Evolutionary conservation across 2,888 invertebrate genomes (phyloP), one percentile per base, ranked within the genome.

Genomic region (Drosophila eohydei): DNA sequence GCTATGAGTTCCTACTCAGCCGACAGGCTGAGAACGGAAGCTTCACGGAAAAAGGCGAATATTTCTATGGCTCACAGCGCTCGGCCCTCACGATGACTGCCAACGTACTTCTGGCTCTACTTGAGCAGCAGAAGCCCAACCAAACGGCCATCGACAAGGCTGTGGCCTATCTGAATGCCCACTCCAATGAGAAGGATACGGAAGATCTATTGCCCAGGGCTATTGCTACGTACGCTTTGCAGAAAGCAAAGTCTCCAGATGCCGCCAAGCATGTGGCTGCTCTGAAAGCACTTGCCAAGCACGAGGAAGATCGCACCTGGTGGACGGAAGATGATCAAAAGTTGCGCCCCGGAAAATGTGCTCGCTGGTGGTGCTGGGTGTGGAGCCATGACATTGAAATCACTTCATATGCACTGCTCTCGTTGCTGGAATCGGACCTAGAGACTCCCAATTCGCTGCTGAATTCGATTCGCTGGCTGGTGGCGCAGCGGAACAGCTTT

Each of bases 11-110:
- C 95, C 93, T 98, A 32, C 93, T 95, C 0, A 93, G 93, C 9
- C 94, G 94, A 71, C 97, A 97, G 93, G 94, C 94, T 4, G 89
- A 94, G 3, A 96, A 96, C 83, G 97, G 97, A 52, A 95, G 95
- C 81, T 97, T 97, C 91, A 94, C 94, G 0, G 97, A 98, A 93
- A 94, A 94, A 30, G 97, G 97, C 36, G 94, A 95, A 74, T 95
- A 97, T 26, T 91, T 89, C 74, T 97, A 96, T 92, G 96, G 95
- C 36, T 95, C 95, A 2, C 94, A 96, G 36, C 79, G 83, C 14
- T 95, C 95, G 72, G 95, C 95, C 34, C 93, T 96, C 8, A 95
- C 96, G 0, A 92, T 97, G 26, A 97, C 97, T 0, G 96, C 97
- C 0, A 97, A 95, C 89, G 95, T 95, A 1, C 91, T 96, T 3